Evolutionary conservation across 2,888 invertebrate genomes (phyloP), one percentile per base, ranked within the genome.

Genomic region (Ophraella communa): DNA sequence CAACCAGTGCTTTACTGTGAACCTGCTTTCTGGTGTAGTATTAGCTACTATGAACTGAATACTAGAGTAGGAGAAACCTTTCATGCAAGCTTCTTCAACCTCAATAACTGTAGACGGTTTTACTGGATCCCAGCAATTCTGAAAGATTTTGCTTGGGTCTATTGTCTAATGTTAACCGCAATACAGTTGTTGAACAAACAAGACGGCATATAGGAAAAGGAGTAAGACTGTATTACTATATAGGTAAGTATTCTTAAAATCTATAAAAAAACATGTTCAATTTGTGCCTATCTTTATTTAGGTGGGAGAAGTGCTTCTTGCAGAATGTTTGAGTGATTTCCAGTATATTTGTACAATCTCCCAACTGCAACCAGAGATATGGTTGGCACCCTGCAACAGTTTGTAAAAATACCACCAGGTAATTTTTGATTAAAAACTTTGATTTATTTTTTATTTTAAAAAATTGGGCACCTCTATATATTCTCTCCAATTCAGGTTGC

Each of bases 351-450:
- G 97, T 98, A 35, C 98, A 98, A 84, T 96, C 96, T 77, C 96
- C 97, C 1, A 98, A 98, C 84, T 98, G 98, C 81, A 98, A 98
- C 85, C 96, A 97, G 83, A 90, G 96, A 75, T 96, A 97, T 80
- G 96, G 97, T 49, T 98, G 98, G 97, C 97, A 98, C 84, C 96
- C 97, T 53, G 97, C 97, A 64, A 98, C 98, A 47, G 98, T 98
- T 59, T 97, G 96, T 84, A 98, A 98, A n/a, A 85, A 97, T 98
- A 85, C 97, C 98, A 51, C 97, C 97, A 75, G 95, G 96, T 92
- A 78, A 80, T n/a, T 24, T 21, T 24, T 3, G 11, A n/a, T 14
- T n/a, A n/a, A n/a, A n/a, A n/a, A n/a, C n/a, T 27, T 27, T 27
- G 27, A 27, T 24, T 24, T 1, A 30, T 10, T 30, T 30, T 42